Evolutionary conservation across 2,888 invertebrate species (phyloP), one percentile per base, ranked within the genome.

Genomic region (Dynastes tityus): DNA sequence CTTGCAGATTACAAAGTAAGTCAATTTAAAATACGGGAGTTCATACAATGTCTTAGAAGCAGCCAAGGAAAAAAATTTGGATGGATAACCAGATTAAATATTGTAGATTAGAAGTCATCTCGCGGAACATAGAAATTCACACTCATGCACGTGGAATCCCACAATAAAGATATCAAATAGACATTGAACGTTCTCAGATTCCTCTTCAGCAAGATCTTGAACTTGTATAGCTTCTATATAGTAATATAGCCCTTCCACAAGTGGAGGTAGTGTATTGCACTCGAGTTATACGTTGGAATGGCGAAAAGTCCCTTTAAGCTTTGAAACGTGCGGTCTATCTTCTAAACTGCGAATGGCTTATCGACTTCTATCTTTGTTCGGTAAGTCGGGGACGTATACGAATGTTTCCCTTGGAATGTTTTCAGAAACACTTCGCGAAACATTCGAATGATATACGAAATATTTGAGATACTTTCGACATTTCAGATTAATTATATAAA

Each of bases 91-190:
- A 1, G 11, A 2, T 45, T 45, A 45, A 11, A 45, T 45, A 6
- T 45, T 8, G 45, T 11, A 45, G 45, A 45, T 45, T 45, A 45
- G 9, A 45, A 45, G 11, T 8, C 45, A 45, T 68, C 49, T 9
- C 51, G 29, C 37, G 65, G 40, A 51, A 27, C 51, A 63, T 13
- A 51, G 51, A 22, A 68, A 68, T 68, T 68, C 27, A 29, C 27
- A 51, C 68, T 51, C 29, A 5, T 68, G 29, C 51, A 4, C 27
- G 51, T 22, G 68, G 51, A 68, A 68, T 68, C 68, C 51, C 68
- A 68, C 79, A 80, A 83, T 84, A 84, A 84, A 84, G 81, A 84
- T 83, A 84, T 84, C 84, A 83, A 83, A 82, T 81, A 82, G 82
- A 80, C 83, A 81, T 85, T 83, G 80, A 82, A 82, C 82, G 79